Evolutionary conservation across 2,797 vertebrate species (phyloP), one percentile per base, ranked within the genome.

Genomic region (Microctenopoma stevenorrisi): DNA sequence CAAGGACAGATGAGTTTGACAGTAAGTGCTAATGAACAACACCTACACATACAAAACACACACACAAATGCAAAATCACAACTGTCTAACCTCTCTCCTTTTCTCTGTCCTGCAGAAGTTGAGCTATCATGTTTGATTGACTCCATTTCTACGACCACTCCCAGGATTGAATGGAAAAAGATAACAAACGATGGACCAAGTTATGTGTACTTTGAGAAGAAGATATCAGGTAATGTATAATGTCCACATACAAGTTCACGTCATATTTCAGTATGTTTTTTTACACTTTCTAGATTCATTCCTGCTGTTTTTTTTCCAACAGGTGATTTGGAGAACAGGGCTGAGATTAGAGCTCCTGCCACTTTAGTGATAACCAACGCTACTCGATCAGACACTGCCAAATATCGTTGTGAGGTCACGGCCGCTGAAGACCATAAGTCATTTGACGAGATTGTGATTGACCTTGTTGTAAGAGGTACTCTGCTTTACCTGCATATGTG

Each of bases 101-200:
- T 28, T 38, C 22, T 81, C 46, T 52, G 0, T 62, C 44, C 46
- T 72, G 26, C 87, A 95, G 97, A 92, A 81, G 94, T 96, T 13
- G 96, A 97, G 86, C 86, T 99, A 62, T 97, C 98, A 3, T 99
- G 98, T 90, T 85, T 96, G 86, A 98, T 98, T 54, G 94, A 95
- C 76, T 95, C 96, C 61, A 97, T 97, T 22, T 92, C 95, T 60
- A 96, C 96, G 0, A 83, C 15, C 38, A 90, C 92, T 14, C 97
- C 96, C 70, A 95, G 98, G 49, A 97, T 99, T 1, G 98, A 99
- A 81, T 99, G 98, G 98, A 99, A 99, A 95, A 99, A 99, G 86
- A 97, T 99, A 64, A 94, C 94, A 26, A 81, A 92, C 15, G 95
- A 92, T 0, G 94, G 95, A 48, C 96, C 96, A 2, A 95, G 95